Conservation (phyloP, 2,888 invertebrate species). For the Phorcus lineatus region DNA sequence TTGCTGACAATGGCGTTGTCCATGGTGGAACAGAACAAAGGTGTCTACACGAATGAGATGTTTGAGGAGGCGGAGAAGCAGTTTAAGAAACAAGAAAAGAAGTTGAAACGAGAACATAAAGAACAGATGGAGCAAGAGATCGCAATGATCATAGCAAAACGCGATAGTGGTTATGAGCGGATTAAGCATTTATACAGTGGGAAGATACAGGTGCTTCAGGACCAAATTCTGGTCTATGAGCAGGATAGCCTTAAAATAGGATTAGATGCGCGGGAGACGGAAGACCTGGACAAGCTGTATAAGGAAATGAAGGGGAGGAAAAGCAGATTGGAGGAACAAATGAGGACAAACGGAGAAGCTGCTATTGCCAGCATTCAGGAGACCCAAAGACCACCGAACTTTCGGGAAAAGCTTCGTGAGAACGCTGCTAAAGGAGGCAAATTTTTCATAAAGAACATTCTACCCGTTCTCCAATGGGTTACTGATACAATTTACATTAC, state of each 20-base stretch:
- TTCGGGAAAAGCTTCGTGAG: no score
- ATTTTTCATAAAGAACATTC: no score
- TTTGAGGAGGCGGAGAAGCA: constrained; percentile 32
- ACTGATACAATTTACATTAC: no score
- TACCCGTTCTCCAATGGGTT: no score
- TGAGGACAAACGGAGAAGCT: no score
- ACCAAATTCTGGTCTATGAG: background rate
- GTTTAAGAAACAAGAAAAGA: background rate
- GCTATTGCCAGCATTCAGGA: no score
- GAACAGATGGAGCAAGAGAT: background rate
- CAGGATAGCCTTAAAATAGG: background rate
- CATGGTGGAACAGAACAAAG: constrained; percentile 14
- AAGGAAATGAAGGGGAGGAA: no score
- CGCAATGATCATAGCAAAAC: background rate
- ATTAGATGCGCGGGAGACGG: no score
- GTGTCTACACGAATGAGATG: constrained; percentile 37
- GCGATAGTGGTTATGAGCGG: background rate
- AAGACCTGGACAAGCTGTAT: no score
- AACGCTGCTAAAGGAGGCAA: no score
- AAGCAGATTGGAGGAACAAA: no score
- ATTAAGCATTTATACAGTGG: background rate
- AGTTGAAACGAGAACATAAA: background rate
- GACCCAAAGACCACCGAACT: no score
- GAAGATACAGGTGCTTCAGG: background rate
- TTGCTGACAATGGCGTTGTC: constrained; percentile 22